Percentiles rank a stretch among this genome's conserved stretches.
Conservation (phyloP, 2,797 vertebrate species). For the Podarcis siculus region DNA sequence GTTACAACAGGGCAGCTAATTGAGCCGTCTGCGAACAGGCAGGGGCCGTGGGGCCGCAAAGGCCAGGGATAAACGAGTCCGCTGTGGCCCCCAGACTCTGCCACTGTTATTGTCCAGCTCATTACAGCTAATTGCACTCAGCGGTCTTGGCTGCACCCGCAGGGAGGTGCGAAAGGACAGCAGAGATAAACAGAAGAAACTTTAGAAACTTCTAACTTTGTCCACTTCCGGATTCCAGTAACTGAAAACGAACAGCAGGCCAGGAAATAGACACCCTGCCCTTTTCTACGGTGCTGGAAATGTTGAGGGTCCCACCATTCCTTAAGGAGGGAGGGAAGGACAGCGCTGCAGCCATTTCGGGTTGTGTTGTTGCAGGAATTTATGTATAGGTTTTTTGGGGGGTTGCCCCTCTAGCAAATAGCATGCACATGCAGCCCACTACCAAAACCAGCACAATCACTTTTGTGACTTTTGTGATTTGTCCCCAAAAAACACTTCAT, state of each 20-base stretch:
- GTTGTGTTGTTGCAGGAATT: too few relatives aligned
- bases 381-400: too few relatives aligned
- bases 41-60: rapidly evolving
- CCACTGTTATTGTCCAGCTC: slow-evolving; percentile 30
- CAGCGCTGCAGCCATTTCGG: too few relatives aligned
- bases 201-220: not conserved
- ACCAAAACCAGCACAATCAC: too few relatives aligned
- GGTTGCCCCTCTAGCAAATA: too few relatives aligned
- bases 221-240: rapidly evolving
- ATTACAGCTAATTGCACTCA: slow-evolving; percentile 54
- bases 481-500: too few relatives aligned
- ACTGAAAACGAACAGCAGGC: not conserved
- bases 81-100: not conserved
- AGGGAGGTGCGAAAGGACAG: not conserved
- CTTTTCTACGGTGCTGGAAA: too few relatives aligned
- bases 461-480: too few relatives aligned
- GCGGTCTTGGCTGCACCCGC: not conserved
- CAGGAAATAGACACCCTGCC: not conserved
- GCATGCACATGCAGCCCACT: too few relatives aligned
- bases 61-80: not conserved
- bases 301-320: too few relatives aligned
- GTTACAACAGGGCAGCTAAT: not conserved
- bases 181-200: not conserved
- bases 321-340: not conserved
- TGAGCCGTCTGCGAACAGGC: not conserved